Evolutionary conservation across 2,797 vertebrate species (phyloP), one percentile per base, ranked within the genome.

Genomic region (Mormyrops boulengeri): DNA sequence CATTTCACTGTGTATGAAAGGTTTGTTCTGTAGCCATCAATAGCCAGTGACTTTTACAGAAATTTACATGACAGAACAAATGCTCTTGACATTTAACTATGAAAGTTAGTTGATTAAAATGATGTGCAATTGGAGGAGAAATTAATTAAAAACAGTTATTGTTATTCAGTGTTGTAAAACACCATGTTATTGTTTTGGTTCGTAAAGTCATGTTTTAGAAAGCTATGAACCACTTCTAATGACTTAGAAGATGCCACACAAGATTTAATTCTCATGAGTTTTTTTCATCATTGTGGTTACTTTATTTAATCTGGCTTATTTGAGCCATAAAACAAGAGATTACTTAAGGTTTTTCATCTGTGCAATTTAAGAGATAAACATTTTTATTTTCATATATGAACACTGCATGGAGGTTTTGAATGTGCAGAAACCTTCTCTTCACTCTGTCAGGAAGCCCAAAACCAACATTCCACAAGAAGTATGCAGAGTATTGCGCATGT

Each of bases 401-500:
- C n/a, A 50, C 44, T 85, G 41, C 80, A 84, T 49, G 44, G 41
- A 49, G 80, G 19, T 49, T 22, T n/a, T 84, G 44, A 84, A 49
- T 49, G 44, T 50, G 85, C 52, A 87, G 30, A 38, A 22, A 55
- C 19, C 88, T 84, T 9, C 49, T 53, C 30, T 80, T 88, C 44
- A 55, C 52, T 57, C 9, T 66, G 41, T 89, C 34, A 60, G 57
- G 12, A 26, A 60, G 41, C 4, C 84, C 89, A 86, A 86, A 89
- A 69, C 82, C 55, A 89, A 69, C 77, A 89, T 66, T 89, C 55
- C 41, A 41, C 22, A 34, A 66, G 82, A 89, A 60, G 84, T 19
- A 89, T 69, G 41, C 41, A 26, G 55, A 89, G 53, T 89, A 53
- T 52, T 19, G 34, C 34, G 19, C 88, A 55, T 84, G 77, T 47